phyloP scores from a whole-genome alignment of 2,888 invertebrate species.

The Chymomyza caudatula region DNA sequence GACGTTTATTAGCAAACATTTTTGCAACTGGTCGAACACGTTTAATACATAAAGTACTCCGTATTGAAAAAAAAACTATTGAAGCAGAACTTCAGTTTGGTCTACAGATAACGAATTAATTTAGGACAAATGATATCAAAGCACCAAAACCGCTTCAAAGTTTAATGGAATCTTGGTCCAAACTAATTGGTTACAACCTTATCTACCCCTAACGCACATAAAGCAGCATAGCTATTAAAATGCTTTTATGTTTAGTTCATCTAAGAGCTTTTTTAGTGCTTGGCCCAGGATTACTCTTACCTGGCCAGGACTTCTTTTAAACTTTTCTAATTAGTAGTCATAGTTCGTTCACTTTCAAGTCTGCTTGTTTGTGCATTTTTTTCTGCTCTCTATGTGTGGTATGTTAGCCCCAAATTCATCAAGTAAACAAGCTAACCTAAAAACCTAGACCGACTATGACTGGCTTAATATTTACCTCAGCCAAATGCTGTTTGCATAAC shows the following conservation, averaged over 20 bases:
- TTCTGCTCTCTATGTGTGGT: not conserved
- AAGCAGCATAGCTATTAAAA: not conserved
- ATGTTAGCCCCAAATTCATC: constrained; percentile 19
- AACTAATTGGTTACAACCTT: not conserved
- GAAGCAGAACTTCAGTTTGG: too few relatives aligned
- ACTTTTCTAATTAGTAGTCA: constrained; percentile 44
- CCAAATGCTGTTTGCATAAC: constrained; percentile 38
- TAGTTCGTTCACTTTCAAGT: constrained; percentile 10
- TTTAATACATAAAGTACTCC: too few relatives aligned
- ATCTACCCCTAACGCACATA: not conserved
- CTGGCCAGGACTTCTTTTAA: not conserved
- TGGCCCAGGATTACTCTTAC: not conserved
- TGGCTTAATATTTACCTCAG: constrained; percentile 35
- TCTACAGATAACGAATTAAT: too few relatives aligned
- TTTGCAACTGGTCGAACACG: too few relatives aligned
- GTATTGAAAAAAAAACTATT: too few relatives aligned
- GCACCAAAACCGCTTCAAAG: not conserved
- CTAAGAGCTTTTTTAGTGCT: not conserved
- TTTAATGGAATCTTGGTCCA: not conserved
- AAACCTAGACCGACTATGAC: not conserved
- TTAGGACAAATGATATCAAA: too few relatives aligned
- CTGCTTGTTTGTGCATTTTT: not conserved
- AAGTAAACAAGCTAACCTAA: constrained; percentile 15
- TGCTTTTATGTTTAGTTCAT: not conserved
- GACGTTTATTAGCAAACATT: too few relatives aligned